Evolutionary conservation across 2,888 invertebrate genomes (phyloP), one percentile per base, ranked within the genome.

Genomic region (Hypselothyrea guttata): DNA sequence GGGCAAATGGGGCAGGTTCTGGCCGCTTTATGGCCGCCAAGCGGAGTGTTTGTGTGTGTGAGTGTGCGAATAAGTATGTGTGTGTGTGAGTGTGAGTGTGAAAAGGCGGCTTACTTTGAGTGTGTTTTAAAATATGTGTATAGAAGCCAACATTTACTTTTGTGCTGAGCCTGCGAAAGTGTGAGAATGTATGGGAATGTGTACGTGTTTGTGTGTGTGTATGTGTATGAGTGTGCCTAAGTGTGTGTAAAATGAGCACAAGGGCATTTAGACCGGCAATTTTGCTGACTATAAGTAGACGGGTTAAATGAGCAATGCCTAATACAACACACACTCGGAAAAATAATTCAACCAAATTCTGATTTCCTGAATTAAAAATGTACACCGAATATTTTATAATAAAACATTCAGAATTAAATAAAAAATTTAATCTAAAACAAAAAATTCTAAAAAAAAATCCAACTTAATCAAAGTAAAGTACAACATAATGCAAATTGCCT

Each of bases 201-300:
- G 44, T 9, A 7, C 5, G 16, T 40, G 35, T 49, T 40, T 18
- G 33, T 49, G 46, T 48, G 49, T 56, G 42, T 22, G 51, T 46
- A 22, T 9, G 31, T 40, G 37, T 47, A 38, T 22, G 33, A 38
- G 35, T 40, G 22, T 56, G 37, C 27, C 41, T 45, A 34, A 45
- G 48, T 57, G 46, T 54, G 58, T 44, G 38, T 35, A 27, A 64
- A 84, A 74, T 69, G 72, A 48, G 82, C 70, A 84, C 79, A 82
- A 82, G 82, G 84, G 60, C 78, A 63, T 74, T 71, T 54, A 48
- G 58, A 60, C 67, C 82, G 65, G 78, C 68, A 64, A 57, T 65
- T 31, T 30, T 55, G 61, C 60, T 70, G 66, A 42, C 63, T 63
- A 63, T 44, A 57, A 60, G 68, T 57, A 60, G 57, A 57, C 63